Conservation (phyloP, 2,888 invertebrate species). For the Lissocephala sabroskyi region DNA sequence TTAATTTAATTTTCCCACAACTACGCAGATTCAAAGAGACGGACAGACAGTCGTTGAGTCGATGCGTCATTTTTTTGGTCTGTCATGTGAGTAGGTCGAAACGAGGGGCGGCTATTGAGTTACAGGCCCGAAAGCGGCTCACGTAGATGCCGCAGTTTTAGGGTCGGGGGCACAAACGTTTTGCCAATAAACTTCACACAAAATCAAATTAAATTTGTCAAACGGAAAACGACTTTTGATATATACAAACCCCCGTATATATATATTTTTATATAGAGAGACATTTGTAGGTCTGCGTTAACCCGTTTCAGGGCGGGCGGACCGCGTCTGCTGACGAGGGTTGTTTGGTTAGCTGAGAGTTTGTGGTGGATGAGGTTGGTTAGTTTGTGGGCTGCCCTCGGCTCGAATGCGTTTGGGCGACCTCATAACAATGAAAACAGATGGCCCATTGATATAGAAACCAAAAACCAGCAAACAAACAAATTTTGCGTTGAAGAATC, state of each 20-base stretch:
- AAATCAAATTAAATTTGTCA: slow-evolving; percentile 65
- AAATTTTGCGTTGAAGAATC: neutral
- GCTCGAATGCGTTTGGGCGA: neutral
- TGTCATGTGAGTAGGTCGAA: too few species aligned
- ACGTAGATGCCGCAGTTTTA: slow-evolving; percentile 37
- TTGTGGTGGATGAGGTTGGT: neutral
- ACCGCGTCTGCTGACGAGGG: too few species aligned
- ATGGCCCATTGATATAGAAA: slow-evolving; percentile 44
- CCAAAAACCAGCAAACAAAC: neutral
- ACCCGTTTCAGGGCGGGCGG: slow-evolving; percentile 30
- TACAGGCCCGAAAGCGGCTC: slow-evolving; percentile 12
- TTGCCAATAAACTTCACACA: slow-evolving; percentile 63
- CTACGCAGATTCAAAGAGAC: too few species aligned
- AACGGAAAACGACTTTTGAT: slow-evolving; percentile 56
- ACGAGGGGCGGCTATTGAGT: slow-evolving; percentile 20
- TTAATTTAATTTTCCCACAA: slow-evolving; percentile 38
- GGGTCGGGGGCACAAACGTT: slow-evolving; percentile 42
- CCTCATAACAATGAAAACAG: slow-evolving; percentile 57
- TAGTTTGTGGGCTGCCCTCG: neutral
- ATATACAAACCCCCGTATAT: slow-evolving; percentile 35
- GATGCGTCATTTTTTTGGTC: too few species aligned
- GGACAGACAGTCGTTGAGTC: too few species aligned
- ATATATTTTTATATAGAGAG: too few species aligned
- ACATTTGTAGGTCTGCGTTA: slow-evolving; percentile 1
- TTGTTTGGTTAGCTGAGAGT: too few species aligned